phyloP scores from a whole-genome alignment of 2,113 vertebrate genomes.

The Hippolais icterina region DNA sequence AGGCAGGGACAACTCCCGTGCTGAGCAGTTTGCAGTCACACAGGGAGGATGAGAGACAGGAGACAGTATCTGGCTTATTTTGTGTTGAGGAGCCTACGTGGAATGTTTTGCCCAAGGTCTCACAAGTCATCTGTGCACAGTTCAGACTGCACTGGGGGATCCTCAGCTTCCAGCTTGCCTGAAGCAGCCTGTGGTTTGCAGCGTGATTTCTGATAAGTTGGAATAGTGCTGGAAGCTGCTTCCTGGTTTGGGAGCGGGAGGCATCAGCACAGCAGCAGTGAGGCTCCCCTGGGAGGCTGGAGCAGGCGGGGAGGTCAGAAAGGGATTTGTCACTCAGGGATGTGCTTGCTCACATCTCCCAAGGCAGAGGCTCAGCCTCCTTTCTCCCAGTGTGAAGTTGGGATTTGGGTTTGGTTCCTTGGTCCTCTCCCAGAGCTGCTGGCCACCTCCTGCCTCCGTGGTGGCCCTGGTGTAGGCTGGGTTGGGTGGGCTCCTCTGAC shows the following conservation, averaged over 20 bases:
- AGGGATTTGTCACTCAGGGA: accelerated
- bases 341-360: background rate
- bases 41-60: background rate
- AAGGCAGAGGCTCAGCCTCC: accelerated
- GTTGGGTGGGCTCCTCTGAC: too few relatives aligned
- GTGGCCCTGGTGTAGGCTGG: background rate
- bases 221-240: background rate
- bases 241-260: background rate
- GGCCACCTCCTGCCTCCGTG: background rate
- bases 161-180: background rate
- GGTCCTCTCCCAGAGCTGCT: background rate
- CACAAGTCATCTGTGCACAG: background rate
- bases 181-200: background rate
- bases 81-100: accelerated
- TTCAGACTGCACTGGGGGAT: accelerated
- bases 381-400: background rate
- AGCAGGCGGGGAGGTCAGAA: background rate
- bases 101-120: background rate
- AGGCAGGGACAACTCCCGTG: accelerated
- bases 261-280: accelerated
- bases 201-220: background rate
- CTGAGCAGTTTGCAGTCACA: background rate
- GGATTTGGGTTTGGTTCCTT: background rate
- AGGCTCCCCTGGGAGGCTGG: too few relatives aligned
- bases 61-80: accelerated